Evolutionary conservation across 2,888 invertebrate species (phyloP).

Genomic region (Aphodius sticticus): DNA sequence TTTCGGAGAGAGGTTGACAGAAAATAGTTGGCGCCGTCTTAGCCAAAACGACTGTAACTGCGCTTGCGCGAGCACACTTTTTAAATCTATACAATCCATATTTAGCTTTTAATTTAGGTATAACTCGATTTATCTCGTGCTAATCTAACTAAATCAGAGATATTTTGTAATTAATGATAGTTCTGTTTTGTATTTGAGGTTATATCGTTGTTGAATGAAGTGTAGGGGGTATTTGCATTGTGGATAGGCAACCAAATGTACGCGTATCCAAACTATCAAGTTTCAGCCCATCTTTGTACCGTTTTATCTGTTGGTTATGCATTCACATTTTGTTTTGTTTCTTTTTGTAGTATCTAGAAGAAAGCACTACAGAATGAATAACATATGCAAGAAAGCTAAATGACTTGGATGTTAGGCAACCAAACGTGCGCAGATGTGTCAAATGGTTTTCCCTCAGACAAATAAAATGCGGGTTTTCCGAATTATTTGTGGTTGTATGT

Average conservation of each 20-base stretch:
- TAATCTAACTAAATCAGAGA: neutral
- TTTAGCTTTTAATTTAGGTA: neutral
- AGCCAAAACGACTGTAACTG: conserved; percentile 5
- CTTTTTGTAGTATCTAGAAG: no score
- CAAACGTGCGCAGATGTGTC: no score
- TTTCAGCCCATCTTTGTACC: neutral
- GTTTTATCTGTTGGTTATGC: no score
- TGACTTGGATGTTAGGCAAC: no score
- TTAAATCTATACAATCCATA: neutral
- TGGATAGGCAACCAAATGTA: neutral
- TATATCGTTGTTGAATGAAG: neutral
- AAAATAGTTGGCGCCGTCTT: conserved; percentile 38
- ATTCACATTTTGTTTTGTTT: no score
- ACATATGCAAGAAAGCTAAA: no score
- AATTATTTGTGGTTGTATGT: no score
- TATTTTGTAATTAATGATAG: neutral
- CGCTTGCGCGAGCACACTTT: conserved; percentile 20
- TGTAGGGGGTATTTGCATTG: neutral
- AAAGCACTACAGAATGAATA: no score
- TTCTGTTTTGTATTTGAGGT: neutral
- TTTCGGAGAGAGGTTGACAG: conserved; percentile 35
- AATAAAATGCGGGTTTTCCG: no score
- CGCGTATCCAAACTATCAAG: neutral
- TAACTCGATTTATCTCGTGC: neutral
- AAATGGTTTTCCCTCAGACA: no score